phyloP scores from a whole-genome alignment of 1,140 invertebrate genomes.

The Diachasma alloeum region DNA sequence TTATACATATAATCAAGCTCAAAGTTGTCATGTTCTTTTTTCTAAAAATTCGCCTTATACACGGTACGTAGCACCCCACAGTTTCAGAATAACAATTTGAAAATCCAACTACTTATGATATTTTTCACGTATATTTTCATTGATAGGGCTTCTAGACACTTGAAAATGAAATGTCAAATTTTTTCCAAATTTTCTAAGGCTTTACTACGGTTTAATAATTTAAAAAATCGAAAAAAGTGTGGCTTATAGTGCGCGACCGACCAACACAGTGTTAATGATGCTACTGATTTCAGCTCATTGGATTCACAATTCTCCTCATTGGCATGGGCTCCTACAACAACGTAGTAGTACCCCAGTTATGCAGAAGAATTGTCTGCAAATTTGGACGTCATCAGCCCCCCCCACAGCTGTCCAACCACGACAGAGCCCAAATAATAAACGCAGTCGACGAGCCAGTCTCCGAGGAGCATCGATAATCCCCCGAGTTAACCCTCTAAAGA shows the following conservation, averaged over 20 bases:
- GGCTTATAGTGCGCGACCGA: too few species aligned
- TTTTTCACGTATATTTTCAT: too few species aligned
- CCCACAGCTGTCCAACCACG: background rate
- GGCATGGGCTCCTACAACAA: slow-evolving; percentile 85
- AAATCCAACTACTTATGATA: too few species aligned
- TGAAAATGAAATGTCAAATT: too few species aligned
- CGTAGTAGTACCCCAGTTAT: slow-evolving; percentile 66
- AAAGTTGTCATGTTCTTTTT: too few species aligned
- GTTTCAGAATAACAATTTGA: background rate
- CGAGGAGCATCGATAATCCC: background rate
- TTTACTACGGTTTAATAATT: background rate
- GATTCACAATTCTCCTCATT: slow-evolving; percentile 75
- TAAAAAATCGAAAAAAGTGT: background rate
- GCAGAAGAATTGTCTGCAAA: slow-evolving; percentile 45
- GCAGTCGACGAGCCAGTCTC: background rate
- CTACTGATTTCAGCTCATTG: slow-evolving; percentile 74
- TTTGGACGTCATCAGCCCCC: slow-evolving; percentile 49
- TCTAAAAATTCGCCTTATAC: too few species aligned
- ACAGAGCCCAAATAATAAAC: background rate
- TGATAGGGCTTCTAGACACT: too few species aligned
- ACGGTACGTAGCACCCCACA: background rate
- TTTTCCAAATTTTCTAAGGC: too few species aligned
- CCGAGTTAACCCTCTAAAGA: too few species aligned
- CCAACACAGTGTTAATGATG: too few species aligned
- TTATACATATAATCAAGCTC: too few species aligned